A percentile compares a stretch with the other conserved stretches of the same genome.
phyloP scores from a whole-genome alignment of 2,888 invertebrate species.

The Adelphocoris suturalis region DNA sequence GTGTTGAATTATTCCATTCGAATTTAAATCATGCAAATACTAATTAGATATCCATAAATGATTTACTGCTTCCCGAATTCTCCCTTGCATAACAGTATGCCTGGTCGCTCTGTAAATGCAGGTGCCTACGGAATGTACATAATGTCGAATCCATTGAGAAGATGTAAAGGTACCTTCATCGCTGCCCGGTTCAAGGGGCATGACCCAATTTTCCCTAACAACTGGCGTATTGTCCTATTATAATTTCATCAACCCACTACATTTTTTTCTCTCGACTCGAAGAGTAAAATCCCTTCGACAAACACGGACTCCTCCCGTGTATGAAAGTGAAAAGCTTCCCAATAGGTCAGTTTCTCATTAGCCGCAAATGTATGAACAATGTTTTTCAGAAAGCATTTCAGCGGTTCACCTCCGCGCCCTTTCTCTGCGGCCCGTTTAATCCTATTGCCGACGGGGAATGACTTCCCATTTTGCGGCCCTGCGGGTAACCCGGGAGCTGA shows the following conservation, averaged over 20 bases:
- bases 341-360: slow-evolving; percentile 54
- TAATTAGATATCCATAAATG: too few species aligned
- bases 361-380: slow-evolving; percentile 58
- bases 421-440: slow-evolving; percentile 47
- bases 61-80: too few species aligned
- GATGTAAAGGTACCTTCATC: too few species aligned
- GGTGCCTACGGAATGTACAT: too few species aligned
- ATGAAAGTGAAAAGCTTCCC: slow-evolving; percentile 7
- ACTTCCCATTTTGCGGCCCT: slow-evolving; percentile 61
- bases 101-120: too few species aligned
- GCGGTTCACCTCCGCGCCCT: slow-evolving; percentile 16
- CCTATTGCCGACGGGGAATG: slow-evolving; percentile 62
- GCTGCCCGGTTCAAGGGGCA: neutral
- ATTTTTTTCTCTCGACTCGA: neutral
- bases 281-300: neutral
- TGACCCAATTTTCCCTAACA: neutral
- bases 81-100: too few species aligned
- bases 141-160: too few species aligned
- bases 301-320: neutral
- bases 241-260: slow-evolving; percentile 6
- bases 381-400: slow-evolving; percentile 50
- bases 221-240: neutral
- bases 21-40: too few species aligned
- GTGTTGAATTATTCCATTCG: too few species aligned
- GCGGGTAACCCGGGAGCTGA: slow-evolving; percentile 40